Evolutionary conservation across 2,113 vertebrate genomes (phyloP).

Genomic region (Potamarius usumacintae): DNA sequence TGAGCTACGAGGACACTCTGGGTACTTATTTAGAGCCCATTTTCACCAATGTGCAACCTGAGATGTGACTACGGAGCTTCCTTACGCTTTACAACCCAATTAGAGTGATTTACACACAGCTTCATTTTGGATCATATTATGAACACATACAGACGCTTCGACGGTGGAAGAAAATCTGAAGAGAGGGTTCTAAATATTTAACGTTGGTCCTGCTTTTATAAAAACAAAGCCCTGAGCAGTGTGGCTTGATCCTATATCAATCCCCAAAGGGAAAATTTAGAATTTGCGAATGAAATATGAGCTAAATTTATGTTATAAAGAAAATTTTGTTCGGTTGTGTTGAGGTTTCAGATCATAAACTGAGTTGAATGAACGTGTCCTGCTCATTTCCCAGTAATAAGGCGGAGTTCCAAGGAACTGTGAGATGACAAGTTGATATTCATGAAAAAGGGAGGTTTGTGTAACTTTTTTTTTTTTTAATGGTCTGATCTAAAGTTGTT

Average conservation of each 20-base stretch:
- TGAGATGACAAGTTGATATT: neutral
- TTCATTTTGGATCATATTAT: slow-evolving; percentile 65
- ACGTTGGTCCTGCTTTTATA: neutral
- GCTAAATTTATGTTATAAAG: neutral
- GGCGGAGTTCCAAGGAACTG: neutral
- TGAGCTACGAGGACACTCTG: slow-evolving; percentile 76
- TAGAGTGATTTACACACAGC: slow-evolving; percentile 96
- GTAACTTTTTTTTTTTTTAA: too few relatives aligned
- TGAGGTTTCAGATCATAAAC: neutral
- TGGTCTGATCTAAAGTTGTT: too few relatives aligned
- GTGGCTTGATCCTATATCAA: neutral
- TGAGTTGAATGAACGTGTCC: neutral
- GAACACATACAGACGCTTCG: slow-evolving; percentile 1
- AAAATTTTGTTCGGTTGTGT: neutral
- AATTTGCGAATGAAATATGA: neutral
- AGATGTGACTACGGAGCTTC: slow-evolving; percentile 87
- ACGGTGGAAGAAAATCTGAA: neutral
- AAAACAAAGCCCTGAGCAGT: neutral
- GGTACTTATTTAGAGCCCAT: slow-evolving; percentile 72
- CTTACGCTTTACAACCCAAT: slow-evolving; percentile 75
- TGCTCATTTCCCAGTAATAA: neutral
- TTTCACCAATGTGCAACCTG: slow-evolving; percentile 85
- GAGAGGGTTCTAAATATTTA: slow-evolving; percentile 2
- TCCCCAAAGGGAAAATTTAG: neutral
- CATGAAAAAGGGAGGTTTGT: too few relatives aligned